Evolutionary conservation across 2,888 invertebrate genomes (phyloP), one percentile per base, ranked within the genome.

Genomic region (Liodrosophila aerea): DNA sequence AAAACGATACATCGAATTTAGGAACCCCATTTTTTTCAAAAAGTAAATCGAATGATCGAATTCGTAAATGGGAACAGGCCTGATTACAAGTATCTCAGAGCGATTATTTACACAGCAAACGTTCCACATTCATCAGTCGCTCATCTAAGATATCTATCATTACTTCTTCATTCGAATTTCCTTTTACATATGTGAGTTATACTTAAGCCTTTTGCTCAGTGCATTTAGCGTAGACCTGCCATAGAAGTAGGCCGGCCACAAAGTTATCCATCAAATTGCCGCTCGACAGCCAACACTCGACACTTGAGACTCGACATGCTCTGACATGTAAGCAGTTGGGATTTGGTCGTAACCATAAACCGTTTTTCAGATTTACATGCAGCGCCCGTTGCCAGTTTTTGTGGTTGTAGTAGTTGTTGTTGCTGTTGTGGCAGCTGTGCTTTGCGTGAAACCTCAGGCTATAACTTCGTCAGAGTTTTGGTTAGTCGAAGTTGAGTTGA

Each of bases 221-320:
- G 39, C 18, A 7, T 13, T 15, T n/a, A n/a, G 7, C 7, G n/a
- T 8, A 0, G 5, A 7, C 9, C 37, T 30, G 4, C 31, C 41
- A 8, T 8, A n/a, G 22, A 12, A 41, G 18, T 27, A 51, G 61
- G 61, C 80, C 86, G 62, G 22, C 22, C 22, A 22, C 22, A 86
- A 81, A 86, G 85, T 72, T 86, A 86, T 81, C 85, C 82, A 86
- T 81, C 81, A 81, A 81, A 80, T 45, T 59, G 85, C 64, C 71
- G 56, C 76, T 65, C 45, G 46, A 22, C 22, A 22, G 22, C 22
- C 22, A 22, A 43, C 80, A 58, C 27, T 27, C 53, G 53, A 53
- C 84, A 66, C 63, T 66, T 49, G 45, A 71, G 59, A 69, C 61
- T 62, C 67, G 60, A 59, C 62, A 54, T 44, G 72, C 60, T 64